These are phyloP conservation scores for Homarus gammarus DNA, from an alignment of 2,888 invertebrate species.

Conservation along the genomic window DNA sequence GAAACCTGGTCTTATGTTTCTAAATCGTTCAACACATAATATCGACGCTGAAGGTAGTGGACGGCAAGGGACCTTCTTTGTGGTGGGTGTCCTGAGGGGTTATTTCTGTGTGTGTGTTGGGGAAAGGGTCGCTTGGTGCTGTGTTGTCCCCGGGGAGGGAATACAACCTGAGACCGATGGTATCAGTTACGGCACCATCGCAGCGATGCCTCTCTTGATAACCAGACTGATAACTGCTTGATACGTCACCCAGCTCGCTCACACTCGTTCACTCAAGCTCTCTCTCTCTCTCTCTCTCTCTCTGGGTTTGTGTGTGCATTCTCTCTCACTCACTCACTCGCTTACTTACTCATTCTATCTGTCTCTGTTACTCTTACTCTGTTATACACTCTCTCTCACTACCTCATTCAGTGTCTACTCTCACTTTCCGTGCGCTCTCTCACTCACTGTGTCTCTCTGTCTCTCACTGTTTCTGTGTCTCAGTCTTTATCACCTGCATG, in stretches of 20 bases:
- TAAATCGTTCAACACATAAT: background rate
- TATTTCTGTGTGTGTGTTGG: background rate
- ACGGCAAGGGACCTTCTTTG: no score
- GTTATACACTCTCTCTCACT: no score
- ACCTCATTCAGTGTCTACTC: no score
- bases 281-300: constrained; percentile 15
- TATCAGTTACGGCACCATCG: constrained; percentile 34
- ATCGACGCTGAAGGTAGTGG: no score
- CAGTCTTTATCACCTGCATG: no score
- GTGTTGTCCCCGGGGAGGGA: background rate
- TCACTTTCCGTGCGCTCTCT: no score
- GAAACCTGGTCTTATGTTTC: constrained; percentile 19
- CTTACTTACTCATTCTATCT: no score
- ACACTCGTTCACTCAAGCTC: background rate
- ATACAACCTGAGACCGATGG: constrained; percentile 38
- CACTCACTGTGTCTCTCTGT: no score
- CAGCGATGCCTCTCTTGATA: constrained; percentile 19
- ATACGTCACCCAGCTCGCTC: constrained; percentile 26
- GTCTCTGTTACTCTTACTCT: no score
- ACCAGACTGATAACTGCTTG: constrained; percentile 12
- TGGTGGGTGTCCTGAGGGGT: background rate
- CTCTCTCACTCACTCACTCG: no score
- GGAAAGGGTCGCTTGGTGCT: no score
- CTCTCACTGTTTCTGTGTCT: no score
- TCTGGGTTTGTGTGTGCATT: constrained; percentile 1